A percentile compares a stretch with the other conserved stretches of the same genome.
phyloP scores from a whole-genome alignment of 2,888 invertebrate species.

The Pheosia gnoma region DNA sequence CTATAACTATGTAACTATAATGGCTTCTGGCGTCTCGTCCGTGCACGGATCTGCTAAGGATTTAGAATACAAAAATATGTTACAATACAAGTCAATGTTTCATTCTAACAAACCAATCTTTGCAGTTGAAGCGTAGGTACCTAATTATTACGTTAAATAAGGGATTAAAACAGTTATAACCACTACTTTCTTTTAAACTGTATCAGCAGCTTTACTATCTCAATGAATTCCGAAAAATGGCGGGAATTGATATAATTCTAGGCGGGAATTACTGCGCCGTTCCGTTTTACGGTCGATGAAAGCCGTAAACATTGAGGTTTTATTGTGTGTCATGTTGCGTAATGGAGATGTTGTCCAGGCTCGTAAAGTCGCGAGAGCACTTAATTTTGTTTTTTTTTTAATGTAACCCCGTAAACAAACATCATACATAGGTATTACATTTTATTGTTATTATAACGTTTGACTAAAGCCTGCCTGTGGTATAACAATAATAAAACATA shows the following conservation, averaged over 20 bases:
- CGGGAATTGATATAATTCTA: conserved; percentile 45
- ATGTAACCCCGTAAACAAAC: conserved; percentile 24
- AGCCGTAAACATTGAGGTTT: conserved; percentile 51
- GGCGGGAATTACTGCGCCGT: conserved; percentile 53
- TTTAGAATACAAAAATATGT: too few species aligned
- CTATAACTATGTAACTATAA: too few species aligned
- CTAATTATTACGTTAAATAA: too few species aligned
- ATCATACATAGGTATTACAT: background rate
- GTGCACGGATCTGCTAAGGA: too few species aligned
- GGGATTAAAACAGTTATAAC: too few species aligned
- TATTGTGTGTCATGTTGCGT: conserved; percentile 42
- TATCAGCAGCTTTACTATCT: too few species aligned
- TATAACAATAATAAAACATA: background rate
- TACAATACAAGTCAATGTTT: too few species aligned
- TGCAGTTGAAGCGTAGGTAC: too few species aligned
- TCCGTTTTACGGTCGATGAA: conserved; percentile 55
- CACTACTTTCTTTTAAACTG: too few species aligned
- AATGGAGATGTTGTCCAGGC: conserved; percentile 52
- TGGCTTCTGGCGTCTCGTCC: too few species aligned
- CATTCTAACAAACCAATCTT: too few species aligned
- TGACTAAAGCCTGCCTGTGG: background rate
- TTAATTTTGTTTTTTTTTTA: conserved; percentile 31
- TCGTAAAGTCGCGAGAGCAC: conserved; percentile 44
- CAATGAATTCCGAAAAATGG: conserved; percentile 37
- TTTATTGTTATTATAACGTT: conserved; percentile 1